Percentiles rank a stretch among this genome's conserved stretches.
Conservation (phyloP, 2,113 vertebrate genomes). For the Caloenas nicobarica region DNA sequence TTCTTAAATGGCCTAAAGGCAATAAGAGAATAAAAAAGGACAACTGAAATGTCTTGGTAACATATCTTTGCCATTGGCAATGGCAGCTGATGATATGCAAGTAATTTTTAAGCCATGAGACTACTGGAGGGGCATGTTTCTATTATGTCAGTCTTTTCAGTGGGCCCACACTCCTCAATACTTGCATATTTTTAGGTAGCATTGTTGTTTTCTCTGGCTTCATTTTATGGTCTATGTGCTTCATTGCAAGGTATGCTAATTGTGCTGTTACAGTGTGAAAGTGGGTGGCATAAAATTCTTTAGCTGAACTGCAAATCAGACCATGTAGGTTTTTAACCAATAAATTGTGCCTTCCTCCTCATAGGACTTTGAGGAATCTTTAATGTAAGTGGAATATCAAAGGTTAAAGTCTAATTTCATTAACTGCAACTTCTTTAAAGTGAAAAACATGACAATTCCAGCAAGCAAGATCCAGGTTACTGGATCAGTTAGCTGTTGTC, state of each 20-base stretch:
- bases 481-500: neutral
- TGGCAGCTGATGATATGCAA: neutral
- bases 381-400: neutral
- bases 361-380: neutral
- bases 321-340: neutral
- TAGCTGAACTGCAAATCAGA: neutral
- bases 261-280: neutral
- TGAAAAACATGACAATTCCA: neutral
- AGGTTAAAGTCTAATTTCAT: neutral
- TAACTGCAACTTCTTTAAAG: neutral
- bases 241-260: neutral
- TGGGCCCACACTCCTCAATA: neutral
- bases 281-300: neutral
- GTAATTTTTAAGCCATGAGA: neutral
- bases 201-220: neutral
- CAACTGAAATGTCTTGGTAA: neutral
- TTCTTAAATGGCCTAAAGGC: neutral
- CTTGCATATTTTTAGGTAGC: neutral
- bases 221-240: neutral
- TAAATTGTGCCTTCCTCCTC: neutral
- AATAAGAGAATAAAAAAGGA: neutral
- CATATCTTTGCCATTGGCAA: neutral
- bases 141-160: neutral
- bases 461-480: neutral
- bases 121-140: neutral